Evolutionary conservation across 1,140 invertebrate species (phyloP).

Genomic region (Macrostomum lignano): DNA sequence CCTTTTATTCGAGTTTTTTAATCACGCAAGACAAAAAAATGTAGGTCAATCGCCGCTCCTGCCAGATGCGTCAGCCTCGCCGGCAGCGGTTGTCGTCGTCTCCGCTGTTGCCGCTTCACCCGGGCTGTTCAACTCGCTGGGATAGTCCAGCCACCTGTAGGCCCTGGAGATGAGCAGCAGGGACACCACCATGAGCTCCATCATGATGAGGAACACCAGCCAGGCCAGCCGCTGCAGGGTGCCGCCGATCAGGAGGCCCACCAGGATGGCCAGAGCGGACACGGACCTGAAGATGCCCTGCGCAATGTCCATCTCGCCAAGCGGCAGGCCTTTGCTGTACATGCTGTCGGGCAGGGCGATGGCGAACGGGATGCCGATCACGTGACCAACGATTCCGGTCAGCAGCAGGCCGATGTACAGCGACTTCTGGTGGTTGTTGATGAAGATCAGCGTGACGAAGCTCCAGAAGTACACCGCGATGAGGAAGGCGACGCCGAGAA

Average conservation of each 20-base stretch:
- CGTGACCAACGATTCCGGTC: background rate
- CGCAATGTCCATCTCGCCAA: slow-evolving; percentile 1
- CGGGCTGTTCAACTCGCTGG: too few relatives aligned
- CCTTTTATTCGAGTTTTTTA: too few relatives aligned
- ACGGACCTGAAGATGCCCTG: background rate
- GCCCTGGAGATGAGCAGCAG: too few relatives aligned
- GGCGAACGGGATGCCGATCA: background rate
- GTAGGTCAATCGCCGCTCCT: too few relatives aligned
- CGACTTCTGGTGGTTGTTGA: background rate
- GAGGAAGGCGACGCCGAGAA: too few relatives aligned
- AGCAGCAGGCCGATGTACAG: background rate
- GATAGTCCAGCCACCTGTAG: too few relatives aligned
- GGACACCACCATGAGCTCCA: too few relatives aligned
- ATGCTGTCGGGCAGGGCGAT: slow-evolving; percentile 1
- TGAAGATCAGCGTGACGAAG: slow-evolving; percentile 1
- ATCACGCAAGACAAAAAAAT: too few relatives aligned
- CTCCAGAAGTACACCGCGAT: too few relatives aligned
- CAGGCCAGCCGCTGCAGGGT: background rate
- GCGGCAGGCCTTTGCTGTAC: background rate
- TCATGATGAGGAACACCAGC: slow-evolving; percentile 1
- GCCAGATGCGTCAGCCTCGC: too few relatives aligned
- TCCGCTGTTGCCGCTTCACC: too few relatives aligned
- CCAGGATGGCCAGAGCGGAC: slow-evolving; percentile 1
- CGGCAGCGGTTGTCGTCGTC: too few relatives aligned
- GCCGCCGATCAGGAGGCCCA: slow-evolving; percentile 2